Evolutionary conservation across 2,797 vertebrate genomes (phyloP).

Genomic region (Ambastaia sidthimunki): DNA sequence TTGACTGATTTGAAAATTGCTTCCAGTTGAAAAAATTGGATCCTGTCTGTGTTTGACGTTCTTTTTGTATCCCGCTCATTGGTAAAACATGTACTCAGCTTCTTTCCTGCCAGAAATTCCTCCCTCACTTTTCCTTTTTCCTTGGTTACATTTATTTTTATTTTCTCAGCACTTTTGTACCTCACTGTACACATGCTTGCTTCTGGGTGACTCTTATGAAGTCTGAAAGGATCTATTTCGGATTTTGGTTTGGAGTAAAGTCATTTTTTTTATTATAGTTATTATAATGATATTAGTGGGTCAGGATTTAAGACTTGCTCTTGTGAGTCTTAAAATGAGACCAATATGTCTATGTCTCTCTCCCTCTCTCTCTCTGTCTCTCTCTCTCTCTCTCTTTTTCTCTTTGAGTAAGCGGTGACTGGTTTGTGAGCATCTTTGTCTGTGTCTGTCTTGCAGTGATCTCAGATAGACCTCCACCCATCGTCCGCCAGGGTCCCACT

Average conservation of each 20-base stretch:
- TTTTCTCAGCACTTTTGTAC: slow-evolving; percentile 10
- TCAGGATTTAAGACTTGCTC: slow-evolving; percentile 12
- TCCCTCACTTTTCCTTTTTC: slow-evolving; percentile 12
- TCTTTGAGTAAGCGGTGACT: neutral
- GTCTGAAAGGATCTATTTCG: slow-evolving; percentile 32
- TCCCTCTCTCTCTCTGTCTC: slow-evolving; percentile 38
- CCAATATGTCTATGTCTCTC: too few relatives aligned
- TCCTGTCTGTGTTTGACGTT: slow-evolving; percentile 70
- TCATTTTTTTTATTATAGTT: slow-evolving; percentile 55
- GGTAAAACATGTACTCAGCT: slow-evolving; percentile 35
- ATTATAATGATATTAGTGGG: slow-evolving; percentile 44
- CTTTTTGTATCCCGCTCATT: slow-evolving; percentile 1
- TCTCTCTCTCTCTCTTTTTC: slow-evolving; percentile 7
- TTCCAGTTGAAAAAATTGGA: slow-evolving; percentile 86
- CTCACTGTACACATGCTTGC: neutral
- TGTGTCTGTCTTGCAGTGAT: slow-evolving; percentile 77
- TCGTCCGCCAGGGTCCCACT: slow-evolving; percentile 93
- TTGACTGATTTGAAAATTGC: slow-evolving; percentile 88
- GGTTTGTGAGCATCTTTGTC: neutral
- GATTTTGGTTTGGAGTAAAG: slow-evolving; percentile 57
- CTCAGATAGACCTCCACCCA: slow-evolving; percentile 94
- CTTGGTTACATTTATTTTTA: slow-evolving; percentile 29
- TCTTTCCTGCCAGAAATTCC: slow-evolving; percentile 28
- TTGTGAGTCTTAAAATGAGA: neutral
- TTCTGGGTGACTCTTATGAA: slow-evolving; percentile 12